phyloP scores from a whole-genome alignment of 1,140 invertebrate species.

The Platyscapa corneri region DNA sequence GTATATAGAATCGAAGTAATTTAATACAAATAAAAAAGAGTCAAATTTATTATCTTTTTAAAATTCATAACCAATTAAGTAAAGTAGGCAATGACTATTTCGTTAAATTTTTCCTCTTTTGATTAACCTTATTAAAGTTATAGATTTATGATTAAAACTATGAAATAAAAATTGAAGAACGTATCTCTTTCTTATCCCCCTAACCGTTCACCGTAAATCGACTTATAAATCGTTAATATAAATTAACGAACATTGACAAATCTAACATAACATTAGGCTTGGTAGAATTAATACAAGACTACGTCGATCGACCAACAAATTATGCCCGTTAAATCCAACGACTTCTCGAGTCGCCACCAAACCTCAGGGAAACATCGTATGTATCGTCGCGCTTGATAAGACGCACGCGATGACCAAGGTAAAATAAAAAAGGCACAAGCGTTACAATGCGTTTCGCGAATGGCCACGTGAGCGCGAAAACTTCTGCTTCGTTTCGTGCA shows the following conservation, averaged over 20 bases:
- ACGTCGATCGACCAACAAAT: background rate
- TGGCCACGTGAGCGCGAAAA: constrained; percentile 14
- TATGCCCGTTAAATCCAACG: background rate
- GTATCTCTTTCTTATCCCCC: too few relatives aligned
- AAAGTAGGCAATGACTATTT: background rate
- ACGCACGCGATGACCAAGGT: constrained; percentile 2
- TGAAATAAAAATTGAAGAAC: too few relatives aligned
- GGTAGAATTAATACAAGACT: background rate
- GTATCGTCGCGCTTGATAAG: constrained; percentile 26
- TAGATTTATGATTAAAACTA: background rate
- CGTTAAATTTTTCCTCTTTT: background rate
- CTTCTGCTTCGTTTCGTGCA: constrained; percentile 13
- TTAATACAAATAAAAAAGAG: background rate
- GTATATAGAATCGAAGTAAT: background rate
- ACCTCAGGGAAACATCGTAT: background rate
- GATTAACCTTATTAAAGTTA: background rate
- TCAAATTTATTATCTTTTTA: background rate
- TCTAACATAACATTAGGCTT: background rate
- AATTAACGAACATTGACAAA: background rate
- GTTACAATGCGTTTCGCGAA: background rate
- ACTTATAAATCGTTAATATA: background rate
- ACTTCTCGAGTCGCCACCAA: background rate
- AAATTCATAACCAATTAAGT: background rate
- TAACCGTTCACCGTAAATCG: background rate
- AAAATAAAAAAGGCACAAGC: background rate